These are phyloP conservation scores for Gobio gobio DNA, from an alignment of 2,113 vertebrate species.

Conservation along the genomic window DNA sequence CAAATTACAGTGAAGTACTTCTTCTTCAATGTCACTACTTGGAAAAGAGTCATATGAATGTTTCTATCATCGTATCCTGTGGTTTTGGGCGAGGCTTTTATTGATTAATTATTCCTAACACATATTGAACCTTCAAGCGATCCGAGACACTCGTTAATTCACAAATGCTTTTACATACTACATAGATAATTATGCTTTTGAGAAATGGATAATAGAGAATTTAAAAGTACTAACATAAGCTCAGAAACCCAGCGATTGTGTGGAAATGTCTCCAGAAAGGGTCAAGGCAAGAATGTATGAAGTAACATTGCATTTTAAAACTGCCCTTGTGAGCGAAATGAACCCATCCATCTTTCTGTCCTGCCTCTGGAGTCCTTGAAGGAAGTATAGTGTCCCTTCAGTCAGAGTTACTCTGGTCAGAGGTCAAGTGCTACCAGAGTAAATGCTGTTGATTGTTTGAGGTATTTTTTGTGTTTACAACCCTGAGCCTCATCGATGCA, in stretches of 20 bases:
- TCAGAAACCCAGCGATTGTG: not conserved
- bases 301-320: conserved; percentile 59
- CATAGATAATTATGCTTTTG: not conserved
- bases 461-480: conserved; percentile 31
- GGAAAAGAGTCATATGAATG: too few species aligned
- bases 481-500: not conserved
- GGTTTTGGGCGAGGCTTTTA: not conserved
- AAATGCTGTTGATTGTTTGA: conserved; percentile 15
- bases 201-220: not conserved
- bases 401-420: conserved; percentile 47
- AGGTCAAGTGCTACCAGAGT: conserved; percentile 38
- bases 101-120: not conserved
- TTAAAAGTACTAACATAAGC: not conserved
- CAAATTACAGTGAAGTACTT: not conserved
- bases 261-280: conserved; percentile 24
- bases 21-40: not conserved
- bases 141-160: not conserved
- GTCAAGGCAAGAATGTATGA: conserved; percentile 40
- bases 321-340: conserved; percentile 64
- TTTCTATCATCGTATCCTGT: not conserved
- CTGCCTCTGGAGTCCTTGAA: conserved; percentile 42
- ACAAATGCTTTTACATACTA: not conserved
- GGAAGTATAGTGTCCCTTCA: conserved; percentile 45
- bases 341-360: conserved; percentile 61
- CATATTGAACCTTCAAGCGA: not conserved